Evolutionary conservation across 2,888 invertebrate species (phyloP).

Genomic region (Troglohyphantes excavatus): DNA sequence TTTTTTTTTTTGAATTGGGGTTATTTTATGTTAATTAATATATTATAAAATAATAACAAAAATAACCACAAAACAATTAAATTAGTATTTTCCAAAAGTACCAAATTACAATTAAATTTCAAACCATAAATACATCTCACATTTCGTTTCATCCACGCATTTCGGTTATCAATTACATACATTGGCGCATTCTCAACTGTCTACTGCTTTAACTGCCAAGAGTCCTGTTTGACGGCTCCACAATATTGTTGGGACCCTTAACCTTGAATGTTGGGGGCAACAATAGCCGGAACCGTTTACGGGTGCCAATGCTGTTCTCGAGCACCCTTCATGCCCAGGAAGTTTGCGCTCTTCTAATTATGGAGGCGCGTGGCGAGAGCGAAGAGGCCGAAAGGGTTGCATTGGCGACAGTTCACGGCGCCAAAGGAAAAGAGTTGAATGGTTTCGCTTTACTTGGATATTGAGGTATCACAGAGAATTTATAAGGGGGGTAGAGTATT

Average conservation of each 20-base stretch:
- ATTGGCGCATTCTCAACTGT: too few relatives aligned
- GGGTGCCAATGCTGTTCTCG: slow-evolving; percentile 21
- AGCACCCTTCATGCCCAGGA: slow-evolving; percentile 71
- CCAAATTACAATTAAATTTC: too few relatives aligned
- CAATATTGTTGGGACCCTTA: slow-evolving; percentile 12
- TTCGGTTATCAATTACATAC: too few relatives aligned
- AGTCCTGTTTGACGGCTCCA: neutral
- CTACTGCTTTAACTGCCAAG: neutral
- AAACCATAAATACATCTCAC: too few relatives aligned
- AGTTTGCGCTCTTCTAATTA: slow-evolving; percentile 73
- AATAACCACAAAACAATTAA: too few relatives aligned
- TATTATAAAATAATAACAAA: too few relatives aligned
- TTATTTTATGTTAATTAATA: too few relatives aligned
- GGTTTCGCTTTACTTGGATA: neutral
- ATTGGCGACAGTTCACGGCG: neutral
- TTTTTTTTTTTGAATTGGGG: too few relatives aligned
- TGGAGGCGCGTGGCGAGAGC: slow-evolving; percentile 36
- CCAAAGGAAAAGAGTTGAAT: slow-evolving; percentile 11
- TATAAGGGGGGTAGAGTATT: too few relatives aligned
- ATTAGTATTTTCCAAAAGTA: too few relatives aligned
- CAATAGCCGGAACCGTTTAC: slow-evolving; percentile 47
- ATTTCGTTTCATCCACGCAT: too few relatives aligned
- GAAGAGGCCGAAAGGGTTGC: slow-evolving; percentile 41
- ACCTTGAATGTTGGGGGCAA: slow-evolving; percentile 52
- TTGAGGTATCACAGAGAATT: neutral